Conservation (phyloP, 1,140 invertebrate species). For the Papilio machaon region DNA sequence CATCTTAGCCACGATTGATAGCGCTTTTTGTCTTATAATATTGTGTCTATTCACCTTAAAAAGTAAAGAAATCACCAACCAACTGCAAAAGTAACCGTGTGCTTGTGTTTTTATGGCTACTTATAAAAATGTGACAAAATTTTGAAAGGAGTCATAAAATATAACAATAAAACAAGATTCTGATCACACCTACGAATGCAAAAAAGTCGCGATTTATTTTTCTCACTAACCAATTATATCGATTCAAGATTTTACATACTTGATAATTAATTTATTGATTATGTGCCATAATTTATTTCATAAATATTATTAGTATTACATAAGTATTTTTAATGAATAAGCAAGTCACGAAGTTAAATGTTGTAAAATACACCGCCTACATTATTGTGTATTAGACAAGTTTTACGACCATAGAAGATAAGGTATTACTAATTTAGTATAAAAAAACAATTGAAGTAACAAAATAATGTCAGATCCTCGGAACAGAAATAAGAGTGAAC, state of each 20-base stretch:
- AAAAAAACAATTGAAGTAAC: not conserved
- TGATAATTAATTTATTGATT: constrained; percentile 7
- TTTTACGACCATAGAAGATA: not conserved
- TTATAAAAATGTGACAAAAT: constrained; percentile 5
- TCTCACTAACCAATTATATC: constrained; percentile 33
- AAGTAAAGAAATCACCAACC: not conserved
- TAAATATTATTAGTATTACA: too few relatives aligned
- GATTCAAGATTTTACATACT: not conserved
- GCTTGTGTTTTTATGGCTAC: not conserved
- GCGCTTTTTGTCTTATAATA: not conserved
- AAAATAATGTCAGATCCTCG: not conserved
- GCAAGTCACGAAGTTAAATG: not conserved
- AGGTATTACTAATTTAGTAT: not conserved
- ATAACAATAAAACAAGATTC: constrained; percentile 31
- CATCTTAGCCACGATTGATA: constrained; percentile 8
- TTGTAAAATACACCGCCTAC: not conserved
- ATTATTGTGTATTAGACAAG: not conserved
- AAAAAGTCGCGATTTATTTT: constrained; percentile 19
- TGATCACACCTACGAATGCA: not conserved
- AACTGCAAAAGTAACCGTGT: not conserved
- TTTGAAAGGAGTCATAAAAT: not conserved
- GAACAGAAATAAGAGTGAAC: not conserved
- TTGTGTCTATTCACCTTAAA: not conserved
- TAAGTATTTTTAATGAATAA: not conserved
- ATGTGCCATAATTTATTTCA: not conserved